Base-by-base conservation (phyloP, 2,888 invertebrate species). In the Prenolepis imparis region DNA sequence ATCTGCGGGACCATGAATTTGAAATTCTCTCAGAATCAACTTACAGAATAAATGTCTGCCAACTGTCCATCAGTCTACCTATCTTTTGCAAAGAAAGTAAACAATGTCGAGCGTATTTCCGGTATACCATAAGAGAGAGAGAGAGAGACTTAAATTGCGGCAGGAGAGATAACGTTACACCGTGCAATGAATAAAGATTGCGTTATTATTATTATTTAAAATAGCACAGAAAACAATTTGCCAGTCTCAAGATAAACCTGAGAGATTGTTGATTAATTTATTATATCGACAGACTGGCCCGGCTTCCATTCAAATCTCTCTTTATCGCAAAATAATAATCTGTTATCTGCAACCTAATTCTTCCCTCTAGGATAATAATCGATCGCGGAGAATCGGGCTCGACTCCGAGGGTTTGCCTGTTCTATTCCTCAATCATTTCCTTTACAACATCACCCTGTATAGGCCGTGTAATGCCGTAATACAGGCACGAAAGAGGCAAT, bases 151-250 rank as follows among this genome's bases (percentile, higher is more conserved):
- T 73, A 39, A 73, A 73, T 21, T n/a, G n/a, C 63, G 4, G n/a
- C n/a, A n/a, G 28, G 39, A 41, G 61, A 3, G 39, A 3, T 73
- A 32, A 44, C 28, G n/a, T 15, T 28, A 32, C 15, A 21, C n/a
- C 28, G 36, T 5, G 32, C 44, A n/a, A 74, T 74, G 44, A 74
- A 74, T 74, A 74, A 75, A 75, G 66, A 75, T 75, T 64, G 74
- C 48, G 6, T 36, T 21, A 64, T 64, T 64, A 6, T 36, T 21
- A 64, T 64, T 64, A 75, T 64, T 64, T 36, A 21, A 74, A 74
- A 36, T 12, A 36, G 11, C 21, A 5, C 4, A 44, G 44, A 64
- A 64, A 74, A 64, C 74, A 64, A 74, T 74, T 28, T 48, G 36
- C 48, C 15, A 18, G n/a, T 6, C 3, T 11, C 1, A 32, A 48